These are phyloP conservation scores for Eurystomus gularis DNA, from an alignment of 2,113 vertebrate species.

Conservation along the genomic window DNA sequence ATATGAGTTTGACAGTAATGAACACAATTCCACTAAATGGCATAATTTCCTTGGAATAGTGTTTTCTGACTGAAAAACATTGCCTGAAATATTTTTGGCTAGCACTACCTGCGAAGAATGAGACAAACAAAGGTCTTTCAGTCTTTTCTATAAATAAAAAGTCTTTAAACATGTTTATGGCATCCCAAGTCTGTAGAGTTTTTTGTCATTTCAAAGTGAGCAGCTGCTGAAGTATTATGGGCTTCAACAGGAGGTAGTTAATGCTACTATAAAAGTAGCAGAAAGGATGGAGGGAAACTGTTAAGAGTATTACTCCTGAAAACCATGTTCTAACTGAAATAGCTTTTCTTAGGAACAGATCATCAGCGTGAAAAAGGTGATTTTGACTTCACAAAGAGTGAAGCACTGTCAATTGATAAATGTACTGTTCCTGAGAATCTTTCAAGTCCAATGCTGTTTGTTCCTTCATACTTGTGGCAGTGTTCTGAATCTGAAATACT, in stretches of 20 bases:
- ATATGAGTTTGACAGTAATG: neutral
- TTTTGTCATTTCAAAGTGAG: slow-evolving; percentile 80
- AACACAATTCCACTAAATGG: neutral
- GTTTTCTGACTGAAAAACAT: neutral
- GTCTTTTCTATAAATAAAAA: slow-evolving; percentile 24
- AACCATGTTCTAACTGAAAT: neutral
- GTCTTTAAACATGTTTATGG: neutral
- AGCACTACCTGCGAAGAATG: neutral
- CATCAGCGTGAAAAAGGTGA: slow-evolving; percentile 19
- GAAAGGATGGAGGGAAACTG: slow-evolving; percentile 51
- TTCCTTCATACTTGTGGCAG: neutral
- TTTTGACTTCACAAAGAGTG: neutral
- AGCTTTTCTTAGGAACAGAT: neutral
- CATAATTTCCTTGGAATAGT: neutral
- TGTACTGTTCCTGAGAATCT: neutral
- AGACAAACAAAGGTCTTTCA: neutral
- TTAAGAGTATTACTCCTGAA: neutral
- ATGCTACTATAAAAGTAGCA: slow-evolving; percentile 72
- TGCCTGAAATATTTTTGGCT: slow-evolving; percentile 38
- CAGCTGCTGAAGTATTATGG: slow-evolving; percentile 80
- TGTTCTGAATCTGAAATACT: slow-evolving; percentile 10
- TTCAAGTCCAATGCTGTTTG: neutral
- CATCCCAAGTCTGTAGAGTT: slow-evolving; percentile 69
- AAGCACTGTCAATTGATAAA: neutral
- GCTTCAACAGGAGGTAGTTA: slow-evolving; percentile 73